Percentiles rank a stretch among this genome's conserved stretches.
These are phyloP conservation scores for Hydra vulgaris DNA, from an alignment of 30 jellyfish, hydroid and myxozoan species.

Conservation along the genomic window DNA sequence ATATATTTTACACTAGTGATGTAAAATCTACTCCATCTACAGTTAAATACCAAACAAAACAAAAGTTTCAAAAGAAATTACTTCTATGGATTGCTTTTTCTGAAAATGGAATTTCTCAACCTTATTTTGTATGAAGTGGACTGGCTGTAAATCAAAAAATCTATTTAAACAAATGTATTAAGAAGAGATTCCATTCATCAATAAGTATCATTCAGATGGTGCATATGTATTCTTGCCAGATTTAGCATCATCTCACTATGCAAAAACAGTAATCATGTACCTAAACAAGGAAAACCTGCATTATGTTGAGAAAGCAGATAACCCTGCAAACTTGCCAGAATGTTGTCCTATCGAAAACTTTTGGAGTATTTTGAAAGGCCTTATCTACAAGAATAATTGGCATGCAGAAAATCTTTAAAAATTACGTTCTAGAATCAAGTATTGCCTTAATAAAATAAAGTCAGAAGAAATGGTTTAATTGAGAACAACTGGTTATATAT, in stretches of 20 bases:
- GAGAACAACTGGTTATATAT: no score
- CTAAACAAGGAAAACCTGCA: no score
- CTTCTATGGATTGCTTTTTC: neutral
- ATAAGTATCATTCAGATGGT: neutral
- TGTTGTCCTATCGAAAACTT: neutral
- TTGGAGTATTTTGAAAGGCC: neutral
- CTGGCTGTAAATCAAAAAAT: neutral
- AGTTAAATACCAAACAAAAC: neutral
- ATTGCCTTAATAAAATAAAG: neutral
- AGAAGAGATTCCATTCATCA: neutral
- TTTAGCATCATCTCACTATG: neutral
- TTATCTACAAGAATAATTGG: neutral
- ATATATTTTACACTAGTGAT: neutral
- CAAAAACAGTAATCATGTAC: neutral
- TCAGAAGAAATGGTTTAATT: no score
- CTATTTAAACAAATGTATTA: neutral
- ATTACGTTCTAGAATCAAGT: neutral
- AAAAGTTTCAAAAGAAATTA: neutral
- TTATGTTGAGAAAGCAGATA: neutral
- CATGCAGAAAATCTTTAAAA: neutral
- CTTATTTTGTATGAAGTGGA: neutral
- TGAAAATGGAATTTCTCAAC: neutral
- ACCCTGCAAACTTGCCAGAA: neutral
- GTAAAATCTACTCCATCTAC: neutral
- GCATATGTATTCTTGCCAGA: neutral